Conservation (phyloP, 2,113 vertebrate genomes). For the Sceloporus undulatus region DNA sequence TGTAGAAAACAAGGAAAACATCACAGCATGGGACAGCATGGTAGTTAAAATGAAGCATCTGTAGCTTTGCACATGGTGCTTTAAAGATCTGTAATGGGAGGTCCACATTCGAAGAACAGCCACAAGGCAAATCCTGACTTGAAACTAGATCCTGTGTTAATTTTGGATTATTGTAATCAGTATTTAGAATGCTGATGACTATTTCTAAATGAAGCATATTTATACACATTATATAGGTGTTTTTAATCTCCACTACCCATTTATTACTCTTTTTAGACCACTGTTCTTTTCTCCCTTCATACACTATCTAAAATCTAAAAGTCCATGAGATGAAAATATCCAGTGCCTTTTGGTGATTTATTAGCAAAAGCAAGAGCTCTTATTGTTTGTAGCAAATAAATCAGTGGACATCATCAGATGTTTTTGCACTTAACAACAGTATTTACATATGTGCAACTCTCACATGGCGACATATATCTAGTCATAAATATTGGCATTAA, state of each 20-base stretch:
- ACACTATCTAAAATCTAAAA: constrained; percentile 59
- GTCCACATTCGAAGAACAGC: constrained; percentile 50
- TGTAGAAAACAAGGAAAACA: constrained; percentile 78
- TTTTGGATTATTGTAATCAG: constrained; percentile 42
- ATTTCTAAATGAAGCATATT: constrained; percentile 31
- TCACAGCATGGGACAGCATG: constrained; percentile 74
- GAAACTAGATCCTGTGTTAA: constrained; percentile 52
- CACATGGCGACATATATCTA: constrained; percentile 6
- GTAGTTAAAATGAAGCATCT: constrained; percentile 77
- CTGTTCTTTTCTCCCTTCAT: not conserved
- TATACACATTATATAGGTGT: not conserved
- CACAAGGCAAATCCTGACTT: constrained; percentile 35
- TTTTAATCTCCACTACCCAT: not conserved
- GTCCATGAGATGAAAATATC: constrained; percentile 40
- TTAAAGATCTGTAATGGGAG: constrained; percentile 61
- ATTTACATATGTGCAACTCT: constrained; percentile 34
- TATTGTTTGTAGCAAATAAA: constrained; percentile 62
- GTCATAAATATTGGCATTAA: not conserved
- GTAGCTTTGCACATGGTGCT: constrained; percentile 59
- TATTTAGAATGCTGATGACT: constrained; percentile 48
- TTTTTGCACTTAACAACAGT: constrained; percentile 45
- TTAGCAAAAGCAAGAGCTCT: constrained; percentile 61
- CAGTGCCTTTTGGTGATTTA: constrained; percentile 9
- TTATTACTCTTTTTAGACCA: constrained; percentile 36
- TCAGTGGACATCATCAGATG: constrained; percentile 54